Evolutionary conservation across 2,888 invertebrate genomes (phyloP).

Genomic region (Rapana venosa): DNA sequence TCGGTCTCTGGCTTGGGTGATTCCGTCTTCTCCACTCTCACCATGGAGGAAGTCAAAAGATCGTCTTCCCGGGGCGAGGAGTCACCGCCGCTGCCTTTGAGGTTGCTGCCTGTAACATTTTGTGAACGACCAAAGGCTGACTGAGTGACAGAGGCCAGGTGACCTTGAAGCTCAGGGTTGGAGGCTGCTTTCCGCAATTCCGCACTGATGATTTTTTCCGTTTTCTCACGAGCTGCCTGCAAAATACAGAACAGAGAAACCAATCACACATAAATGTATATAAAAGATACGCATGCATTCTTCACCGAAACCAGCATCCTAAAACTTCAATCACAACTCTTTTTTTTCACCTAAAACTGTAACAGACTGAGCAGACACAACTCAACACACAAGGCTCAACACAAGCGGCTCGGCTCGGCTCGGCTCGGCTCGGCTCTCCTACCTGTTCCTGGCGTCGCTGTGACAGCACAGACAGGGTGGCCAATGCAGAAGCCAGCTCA

Average conservation of each 20-base stretch:
- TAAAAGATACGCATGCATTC: neutral
- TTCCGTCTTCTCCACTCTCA: slow-evolving; percentile 44
- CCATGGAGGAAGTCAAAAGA: slow-evolving; percentile 24
- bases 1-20: slow-evolving; percentile 49
- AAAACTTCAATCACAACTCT: too few species aligned
- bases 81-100: neutral
- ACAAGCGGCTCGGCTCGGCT: too few species aligned
- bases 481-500: slow-evolving; percentile 84
- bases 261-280: neutral
- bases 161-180: slow-evolving; percentile 77
- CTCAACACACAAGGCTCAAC: too few species aligned
- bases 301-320: neutral
- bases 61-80: slow-evolving; percentile 26
- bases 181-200: slow-evolving; percentile 83
- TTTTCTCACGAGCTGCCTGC: slow-evolving; percentile 53
- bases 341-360: too few species aligned
- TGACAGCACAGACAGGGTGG: slow-evolving; percentile 82
- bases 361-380: too few species aligned
- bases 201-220: slow-evolving; percentile 82
- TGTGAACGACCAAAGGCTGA: slow-evolving; percentile 74
- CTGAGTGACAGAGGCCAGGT: slow-evolving; percentile 76
- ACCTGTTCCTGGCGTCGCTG: slow-evolving; percentile 82
- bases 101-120: slow-evolving; percentile 31
- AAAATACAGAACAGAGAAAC: neutral
- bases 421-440: slow-evolving; percentile 69